These are phyloP conservation scores for Meriones psammophilus DNA, from an alignment of 2,797 vertebrate genomes.

Conservation along the genomic window DNA sequence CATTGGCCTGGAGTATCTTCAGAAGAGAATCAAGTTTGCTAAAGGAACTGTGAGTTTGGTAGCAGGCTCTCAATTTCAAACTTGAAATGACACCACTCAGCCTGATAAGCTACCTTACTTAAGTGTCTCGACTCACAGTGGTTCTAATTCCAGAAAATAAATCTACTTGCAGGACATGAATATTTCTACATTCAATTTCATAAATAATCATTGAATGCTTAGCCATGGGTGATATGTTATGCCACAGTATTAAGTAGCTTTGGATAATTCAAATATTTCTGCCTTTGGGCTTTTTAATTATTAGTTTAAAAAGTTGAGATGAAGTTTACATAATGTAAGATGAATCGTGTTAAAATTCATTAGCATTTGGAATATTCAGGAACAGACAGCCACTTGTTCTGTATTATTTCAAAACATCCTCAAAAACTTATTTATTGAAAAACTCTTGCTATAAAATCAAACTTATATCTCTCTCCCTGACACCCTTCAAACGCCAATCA, in stretches of 20 bases:
- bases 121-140: background rate
- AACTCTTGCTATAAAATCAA: background rate
- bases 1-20: background rate
- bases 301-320: background rate
- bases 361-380: background rate
- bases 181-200: conserved; percentile 38
- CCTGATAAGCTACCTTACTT: conserved; percentile 23
- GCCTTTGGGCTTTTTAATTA: background rate
- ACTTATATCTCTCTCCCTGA: no score
- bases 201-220: conserved; percentile 34
- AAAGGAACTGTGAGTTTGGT: background rate
- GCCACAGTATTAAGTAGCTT: background rate
- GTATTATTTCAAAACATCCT: background rate
- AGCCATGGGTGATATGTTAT: background rate
- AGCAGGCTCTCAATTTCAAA: conserved; percentile 28
- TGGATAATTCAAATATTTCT: conserved; percentile 1
- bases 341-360: conserved; percentile 6
- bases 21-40: background rate
- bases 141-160: conserved; percentile 35
- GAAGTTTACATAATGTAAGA: conserved; percentile 26
- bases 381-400: background rate
- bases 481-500: background rate
- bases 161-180: background rate
- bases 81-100: background rate
- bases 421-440: no score